phyloP scores from a whole-genome alignment of 2,113 vertebrate genomes.

The Anhinga rufa region DNA sequence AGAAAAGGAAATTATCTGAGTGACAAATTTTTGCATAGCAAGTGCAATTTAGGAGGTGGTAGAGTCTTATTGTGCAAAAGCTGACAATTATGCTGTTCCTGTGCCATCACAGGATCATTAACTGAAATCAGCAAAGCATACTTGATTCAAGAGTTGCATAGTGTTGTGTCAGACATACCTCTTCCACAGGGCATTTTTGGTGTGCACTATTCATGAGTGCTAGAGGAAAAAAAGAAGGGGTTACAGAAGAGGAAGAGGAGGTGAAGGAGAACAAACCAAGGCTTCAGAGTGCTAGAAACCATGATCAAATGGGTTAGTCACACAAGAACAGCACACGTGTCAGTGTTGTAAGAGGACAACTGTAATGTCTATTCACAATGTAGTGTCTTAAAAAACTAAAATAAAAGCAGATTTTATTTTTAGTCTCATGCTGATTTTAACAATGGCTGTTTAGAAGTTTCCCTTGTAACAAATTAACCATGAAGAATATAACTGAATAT shows the following conservation, averaged over 20 bases:
- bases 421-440: background rate
- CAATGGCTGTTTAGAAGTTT: background rate
- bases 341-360: background rate
- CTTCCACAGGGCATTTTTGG: slow-evolving; percentile 78
- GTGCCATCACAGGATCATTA: background rate
- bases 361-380: background rate
- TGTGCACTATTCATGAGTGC: slow-evolving; percentile 79
- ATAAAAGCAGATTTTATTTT: background rate
- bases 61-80: background rate
- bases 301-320: slow-evolving; percentile 24
- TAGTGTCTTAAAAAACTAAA: background rate
- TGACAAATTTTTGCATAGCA: background rate
- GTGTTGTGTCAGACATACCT: slow-evolving; percentile 71
- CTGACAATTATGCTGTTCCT: background rate
- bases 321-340: background rate
- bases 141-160: slow-evolving; percentile 5
- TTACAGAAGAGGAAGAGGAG: slow-evolving; percentile 70
- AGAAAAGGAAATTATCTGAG: background rate
- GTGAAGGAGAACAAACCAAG: slow-evolving; percentile 34
- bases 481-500: background rate
- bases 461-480: background rate
- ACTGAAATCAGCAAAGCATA: background rate
- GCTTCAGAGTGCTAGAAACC: slow-evolving; percentile 13
- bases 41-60: background rate
- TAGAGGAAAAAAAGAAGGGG: slow-evolving; percentile 77